Evolutionary conservation across 1,140 invertebrate genomes (phyloP).

Genomic region (Drosophila trapezifrons): DNA sequence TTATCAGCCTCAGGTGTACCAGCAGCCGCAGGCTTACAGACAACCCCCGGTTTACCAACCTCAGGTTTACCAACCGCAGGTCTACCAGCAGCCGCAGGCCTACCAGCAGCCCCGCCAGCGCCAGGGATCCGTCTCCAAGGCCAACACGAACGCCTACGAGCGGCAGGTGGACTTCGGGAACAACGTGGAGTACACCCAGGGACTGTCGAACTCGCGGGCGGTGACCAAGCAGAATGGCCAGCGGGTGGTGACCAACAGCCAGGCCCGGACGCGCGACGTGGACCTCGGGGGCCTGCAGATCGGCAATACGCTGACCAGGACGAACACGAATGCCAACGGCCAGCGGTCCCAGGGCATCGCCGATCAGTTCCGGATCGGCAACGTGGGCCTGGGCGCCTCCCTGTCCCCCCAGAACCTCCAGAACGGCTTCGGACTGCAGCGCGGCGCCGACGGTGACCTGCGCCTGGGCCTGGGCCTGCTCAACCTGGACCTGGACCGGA

Average conservation of each 20-base stretch:
- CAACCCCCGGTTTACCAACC: conserved; percentile 16
- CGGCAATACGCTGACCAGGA: conserved; percentile 73
- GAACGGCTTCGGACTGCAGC: conserved; percentile 72
- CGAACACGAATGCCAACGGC: conserved; percentile 65
- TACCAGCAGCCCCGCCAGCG: conserved; percentile 31
- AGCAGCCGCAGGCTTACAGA: conserved; percentile 2
- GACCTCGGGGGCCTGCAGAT: conserved; percentile 70
- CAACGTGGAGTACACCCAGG: conserved; percentile 62
- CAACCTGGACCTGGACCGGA: conserved; percentile 64
- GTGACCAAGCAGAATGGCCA: conserved; percentile 69
- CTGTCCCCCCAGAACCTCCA: conserved; percentile 67
- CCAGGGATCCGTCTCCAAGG: conserved; percentile 64
- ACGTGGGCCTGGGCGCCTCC: conserved; percentile 65
- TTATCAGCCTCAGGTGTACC: conserved; percentile 11
- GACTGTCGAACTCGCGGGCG: conserved; percentile 66
- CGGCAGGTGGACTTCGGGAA: conserved; percentile 73
- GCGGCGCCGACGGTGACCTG: conserved; percentile 63
- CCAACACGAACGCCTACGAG: conserved; percentile 70
- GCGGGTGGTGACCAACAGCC: conserved; percentile 64
- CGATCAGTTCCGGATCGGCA: conserved; percentile 71
- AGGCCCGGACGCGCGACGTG: conserved; percentile 61
- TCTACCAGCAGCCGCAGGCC: conserved; percentile 14
- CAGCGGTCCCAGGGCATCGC: conserved; percentile 58
- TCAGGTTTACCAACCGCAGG: conserved; percentile 11
- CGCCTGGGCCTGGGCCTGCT: conserved; percentile 66